Conservation (phyloP, 2,113 vertebrate genomes). For the Myrmecobius fasciatus region DNA sequence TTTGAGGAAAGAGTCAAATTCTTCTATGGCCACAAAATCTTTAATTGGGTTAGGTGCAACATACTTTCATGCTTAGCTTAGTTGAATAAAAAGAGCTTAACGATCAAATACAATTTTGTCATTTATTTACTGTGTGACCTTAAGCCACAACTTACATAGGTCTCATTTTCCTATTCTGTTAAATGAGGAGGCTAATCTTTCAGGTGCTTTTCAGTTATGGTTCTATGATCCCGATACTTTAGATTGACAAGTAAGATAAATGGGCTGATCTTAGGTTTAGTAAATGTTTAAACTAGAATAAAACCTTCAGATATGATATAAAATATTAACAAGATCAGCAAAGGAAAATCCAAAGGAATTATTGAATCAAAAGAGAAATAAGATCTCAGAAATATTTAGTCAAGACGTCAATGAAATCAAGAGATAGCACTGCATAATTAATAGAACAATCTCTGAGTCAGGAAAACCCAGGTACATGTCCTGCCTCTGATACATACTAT, state of each 20-base stretch:
- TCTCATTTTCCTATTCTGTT: background rate
- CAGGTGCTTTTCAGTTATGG: background rate
- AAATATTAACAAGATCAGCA: constrained; percentile 38
- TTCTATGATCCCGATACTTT: background rate
- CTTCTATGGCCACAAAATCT: constrained; percentile 44
- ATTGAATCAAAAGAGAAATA: constrained; percentile 14
- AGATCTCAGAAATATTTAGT: constrained; percentile 56
- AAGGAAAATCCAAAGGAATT: constrained; percentile 30
- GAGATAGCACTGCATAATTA: constrained; percentile 18
- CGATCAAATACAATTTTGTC: background rate
- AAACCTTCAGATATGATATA: constrained; percentile 39
- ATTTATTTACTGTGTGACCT: background rate
- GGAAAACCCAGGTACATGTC: background rate
- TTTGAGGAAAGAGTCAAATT: constrained; percentile 50
- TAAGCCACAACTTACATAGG: background rate
- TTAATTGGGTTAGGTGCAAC: background rate
- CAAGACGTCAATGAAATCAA: constrained; percentile 20
- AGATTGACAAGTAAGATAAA: constrained; percentile 6
- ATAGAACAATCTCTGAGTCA: background rate
- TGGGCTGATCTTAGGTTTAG: background rate
- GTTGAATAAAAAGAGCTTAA: background rate
- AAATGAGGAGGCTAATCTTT: background rate
- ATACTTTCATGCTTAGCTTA: background rate
- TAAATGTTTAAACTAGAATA: constrained; percentile 32
- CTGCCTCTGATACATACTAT: background rate